Evolutionary conservation across 2,888 invertebrate species (phyloP), one percentile per base, ranked within the genome.

Genomic region (Lingula anatina): DNA sequence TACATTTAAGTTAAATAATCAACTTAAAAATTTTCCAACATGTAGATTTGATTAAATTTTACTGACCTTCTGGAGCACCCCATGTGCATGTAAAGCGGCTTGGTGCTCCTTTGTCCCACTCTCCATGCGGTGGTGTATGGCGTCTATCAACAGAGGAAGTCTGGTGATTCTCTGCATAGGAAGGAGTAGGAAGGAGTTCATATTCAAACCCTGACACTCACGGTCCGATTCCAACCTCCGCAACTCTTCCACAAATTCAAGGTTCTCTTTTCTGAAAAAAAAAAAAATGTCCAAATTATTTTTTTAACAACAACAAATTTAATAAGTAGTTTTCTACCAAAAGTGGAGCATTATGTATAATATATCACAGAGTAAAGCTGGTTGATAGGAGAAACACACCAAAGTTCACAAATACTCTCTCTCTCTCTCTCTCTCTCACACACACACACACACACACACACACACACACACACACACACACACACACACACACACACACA

Each of bases 151-250:
- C 9, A 85, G 75, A 1, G 84, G 84, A 56, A 84, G 78, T 24
- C 95, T 84, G 2, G 96, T 97, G 61, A 96, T 88, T 62, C 97
- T 83, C 80, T 97, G 97, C 95, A 97, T 96, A 40, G 97, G 97
- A 64, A 97, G 82, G 88, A 96, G 89, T 60, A 97, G 83, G 80
- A 97, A 97, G 48, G 95, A 95, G 78, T 92, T 89, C 65, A 97
- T 83, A 20, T 88, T 86, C 28, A 93, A 82, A 51, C 86, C 85
- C 76, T 92, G 90, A 75, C 92, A 92, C 28, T 85, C 83, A 0
- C 86, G 83, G 77, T 85, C 84, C 39, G 81, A 80, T 76, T 89
- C 88, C 55, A 89, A 78, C 28, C 82, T 77, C 37, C 77, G 79
- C 21, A 89, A 74, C 3, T 82, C 80, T 48, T 85, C 83, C 3